These are phyloP conservation scores for Okamejei kenojei DNA, from an alignment of 2,797 vertebrate species.

Conservation along the genomic window DNA sequence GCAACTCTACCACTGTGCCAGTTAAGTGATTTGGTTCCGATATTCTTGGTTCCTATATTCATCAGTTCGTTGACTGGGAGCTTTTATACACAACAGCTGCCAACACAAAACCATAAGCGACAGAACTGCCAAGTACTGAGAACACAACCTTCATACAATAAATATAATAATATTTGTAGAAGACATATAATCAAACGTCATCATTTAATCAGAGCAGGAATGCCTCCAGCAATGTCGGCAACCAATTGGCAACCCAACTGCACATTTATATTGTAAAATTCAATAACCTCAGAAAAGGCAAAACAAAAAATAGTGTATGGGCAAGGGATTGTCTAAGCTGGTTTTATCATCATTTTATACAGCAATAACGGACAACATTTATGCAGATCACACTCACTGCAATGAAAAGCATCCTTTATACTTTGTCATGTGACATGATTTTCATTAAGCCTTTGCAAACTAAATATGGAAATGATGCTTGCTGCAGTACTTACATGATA, in stretches of 20 bases:
- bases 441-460: neutral
- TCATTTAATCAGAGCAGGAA: neutral
- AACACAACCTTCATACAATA: neutral
- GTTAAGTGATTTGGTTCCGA: no score
- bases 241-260: neutral
- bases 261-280: neutral
- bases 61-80: neutral
- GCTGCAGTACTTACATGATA: neutral
- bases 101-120: neutral
- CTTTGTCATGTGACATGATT: neutral
- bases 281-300: neutral
- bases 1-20: no score
- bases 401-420: neutral
- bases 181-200: neutral
- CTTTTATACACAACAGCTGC: neutral
- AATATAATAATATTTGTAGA: neutral
- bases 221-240: neutral
- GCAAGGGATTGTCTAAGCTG: neutral
- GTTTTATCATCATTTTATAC: neutral
- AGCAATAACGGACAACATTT: neutral
- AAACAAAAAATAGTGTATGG: neutral
- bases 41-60: neutral
- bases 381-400: neutral
- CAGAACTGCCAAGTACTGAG: neutral
- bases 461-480: slow-evolving; percentile 13